A percentile compares a stretch with the other conserved stretches of the same genome.
Evolutionary conservation across 2,113 vertebrate species (phyloP).

Genomic region (Sporophila hypoxantha): DNA sequence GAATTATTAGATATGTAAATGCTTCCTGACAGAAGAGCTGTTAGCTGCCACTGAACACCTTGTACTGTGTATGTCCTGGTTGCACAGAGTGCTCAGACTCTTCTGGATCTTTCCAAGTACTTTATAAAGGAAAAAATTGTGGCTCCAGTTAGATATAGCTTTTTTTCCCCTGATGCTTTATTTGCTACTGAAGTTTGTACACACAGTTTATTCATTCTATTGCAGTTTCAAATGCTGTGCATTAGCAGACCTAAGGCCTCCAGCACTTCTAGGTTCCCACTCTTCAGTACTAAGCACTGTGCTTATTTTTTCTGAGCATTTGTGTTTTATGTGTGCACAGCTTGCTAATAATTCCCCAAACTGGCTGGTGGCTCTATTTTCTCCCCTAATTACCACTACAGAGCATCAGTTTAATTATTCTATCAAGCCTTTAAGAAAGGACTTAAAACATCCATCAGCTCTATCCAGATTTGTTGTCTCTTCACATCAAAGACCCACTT

Average conservation of each 20-base stretch:
- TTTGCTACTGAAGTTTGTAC: neutral
- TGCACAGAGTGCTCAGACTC: neutral
- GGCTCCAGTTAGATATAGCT: neutral
- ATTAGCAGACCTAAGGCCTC: neutral
- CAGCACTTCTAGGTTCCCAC: neutral
- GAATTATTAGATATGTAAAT: neutral
- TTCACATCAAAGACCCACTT: constrained; percentile 18
- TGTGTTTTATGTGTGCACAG: neutral
- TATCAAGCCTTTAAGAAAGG: neutral
- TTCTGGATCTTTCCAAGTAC: neutral
- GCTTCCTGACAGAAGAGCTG: neutral
- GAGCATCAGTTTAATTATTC: constrained; percentile 36
- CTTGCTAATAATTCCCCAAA: neutral
- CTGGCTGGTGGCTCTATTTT: neutral
- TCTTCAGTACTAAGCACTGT: neutral
- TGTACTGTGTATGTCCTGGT: neutral
- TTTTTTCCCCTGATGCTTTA: neutral
- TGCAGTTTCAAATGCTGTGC: neutral
- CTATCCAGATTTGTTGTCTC: neutral
- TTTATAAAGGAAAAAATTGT: neutral
- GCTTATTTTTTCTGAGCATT: neutral
- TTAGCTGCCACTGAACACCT: neutral
- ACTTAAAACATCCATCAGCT: neutral
- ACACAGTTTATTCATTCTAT: neutral
- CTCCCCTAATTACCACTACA: constrained; percentile 35